These are phyloP conservation scores for Podiceps cristatus DNA, from an alignment of 2,113 vertebrate genomes.

Conservation along the genomic window DNA sequence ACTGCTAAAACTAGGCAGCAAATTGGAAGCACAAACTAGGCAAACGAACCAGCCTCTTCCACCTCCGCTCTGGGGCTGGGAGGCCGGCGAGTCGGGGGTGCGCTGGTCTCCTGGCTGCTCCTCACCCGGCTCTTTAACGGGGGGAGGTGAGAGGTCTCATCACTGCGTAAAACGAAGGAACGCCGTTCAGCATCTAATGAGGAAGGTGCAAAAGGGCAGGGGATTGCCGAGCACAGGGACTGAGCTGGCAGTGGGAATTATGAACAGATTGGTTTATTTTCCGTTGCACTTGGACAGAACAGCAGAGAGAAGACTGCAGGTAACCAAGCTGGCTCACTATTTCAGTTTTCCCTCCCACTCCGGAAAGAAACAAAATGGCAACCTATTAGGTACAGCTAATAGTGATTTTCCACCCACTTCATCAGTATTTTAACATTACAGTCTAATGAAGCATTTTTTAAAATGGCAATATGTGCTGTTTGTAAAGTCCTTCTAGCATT, in stretches of 20 bases:
- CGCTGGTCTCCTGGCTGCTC: background rate
- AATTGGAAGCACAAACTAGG: background rate
- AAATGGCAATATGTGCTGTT: rapidly evolving
- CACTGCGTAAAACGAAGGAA: rapidly evolving
- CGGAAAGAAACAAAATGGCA: background rate
- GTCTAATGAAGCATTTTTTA: background rate
- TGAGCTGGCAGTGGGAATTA: background rate
- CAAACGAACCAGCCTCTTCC: background rate
- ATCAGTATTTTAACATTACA: background rate
- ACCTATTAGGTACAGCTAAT: background rate
- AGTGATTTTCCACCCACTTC: background rate
- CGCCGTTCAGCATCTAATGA: rapidly evolving
- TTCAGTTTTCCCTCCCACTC: background rate
- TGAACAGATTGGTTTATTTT: background rate
- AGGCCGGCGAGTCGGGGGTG: background rate
- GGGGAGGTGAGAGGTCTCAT: background rate
- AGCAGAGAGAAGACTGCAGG: background rate
- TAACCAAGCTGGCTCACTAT: background rate
- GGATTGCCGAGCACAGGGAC: background rate
- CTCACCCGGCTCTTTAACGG: background rate
- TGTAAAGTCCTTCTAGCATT: background rate
- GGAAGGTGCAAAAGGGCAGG: background rate
- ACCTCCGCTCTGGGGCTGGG: background rate
- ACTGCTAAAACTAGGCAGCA: background rate
- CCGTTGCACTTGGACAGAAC: rapidly evolving